These are phyloP conservation scores for Apotomis turbidana DNA, from an alignment of 2,888 invertebrate genomes.

Conservation along the genomic window DNA sequence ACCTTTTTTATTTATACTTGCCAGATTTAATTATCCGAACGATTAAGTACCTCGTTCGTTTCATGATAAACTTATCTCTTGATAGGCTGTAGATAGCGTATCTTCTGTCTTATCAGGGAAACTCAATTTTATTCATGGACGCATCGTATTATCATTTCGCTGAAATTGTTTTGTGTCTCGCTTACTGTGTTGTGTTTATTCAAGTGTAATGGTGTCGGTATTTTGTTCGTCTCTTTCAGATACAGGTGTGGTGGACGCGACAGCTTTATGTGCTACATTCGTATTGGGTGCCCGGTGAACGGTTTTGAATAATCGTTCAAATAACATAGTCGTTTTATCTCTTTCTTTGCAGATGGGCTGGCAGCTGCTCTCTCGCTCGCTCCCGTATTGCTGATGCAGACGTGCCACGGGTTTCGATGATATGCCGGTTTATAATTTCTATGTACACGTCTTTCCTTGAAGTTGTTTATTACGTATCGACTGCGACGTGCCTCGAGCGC, in stretches of 20 bases:
- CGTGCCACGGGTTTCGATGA: slow-evolving; percentile 38
- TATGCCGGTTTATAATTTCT: slow-evolving; percentile 11
- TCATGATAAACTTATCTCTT: slow-evolving; percentile 35
- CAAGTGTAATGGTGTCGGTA: slow-evolving; percentile 64
- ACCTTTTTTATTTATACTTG: slow-evolving; percentile 31
- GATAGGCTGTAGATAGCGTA: slow-evolving; percentile 27
- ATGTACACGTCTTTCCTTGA: slow-evolving; percentile 5
- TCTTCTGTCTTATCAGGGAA: slow-evolving; percentile 27
- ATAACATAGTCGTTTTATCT: slow-evolving; percentile 74
- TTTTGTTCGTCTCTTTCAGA: slow-evolving; percentile 62
- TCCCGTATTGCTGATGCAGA: slow-evolving; percentile 47
- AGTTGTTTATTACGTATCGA: neutral
- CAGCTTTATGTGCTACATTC: slow-evolving; percentile 69
- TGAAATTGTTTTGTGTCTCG: slow-evolving; percentile 50
- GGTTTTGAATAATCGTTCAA: slow-evolving; percentile 60
- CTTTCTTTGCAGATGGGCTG: slow-evolving; percentile 78
- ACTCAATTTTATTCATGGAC: slow-evolving; percentile 38
- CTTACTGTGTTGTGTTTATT: slow-evolving; percentile 64
- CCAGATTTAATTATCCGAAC: slow-evolving; percentile 38
- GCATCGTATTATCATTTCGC: slow-evolving; percentile 38
- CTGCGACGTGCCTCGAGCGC: slow-evolving; percentile 6
- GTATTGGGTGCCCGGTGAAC: slow-evolving; percentile 65
- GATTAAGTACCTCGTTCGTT: slow-evolving; percentile 36
- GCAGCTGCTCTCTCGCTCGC: slow-evolving; percentile 57
- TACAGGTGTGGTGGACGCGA: slow-evolving; percentile 55